These are phyloP conservation scores for Thelaira solivaga DNA, from an alignment of 2,888 invertebrate species.

Conservation along the genomic window DNA sequence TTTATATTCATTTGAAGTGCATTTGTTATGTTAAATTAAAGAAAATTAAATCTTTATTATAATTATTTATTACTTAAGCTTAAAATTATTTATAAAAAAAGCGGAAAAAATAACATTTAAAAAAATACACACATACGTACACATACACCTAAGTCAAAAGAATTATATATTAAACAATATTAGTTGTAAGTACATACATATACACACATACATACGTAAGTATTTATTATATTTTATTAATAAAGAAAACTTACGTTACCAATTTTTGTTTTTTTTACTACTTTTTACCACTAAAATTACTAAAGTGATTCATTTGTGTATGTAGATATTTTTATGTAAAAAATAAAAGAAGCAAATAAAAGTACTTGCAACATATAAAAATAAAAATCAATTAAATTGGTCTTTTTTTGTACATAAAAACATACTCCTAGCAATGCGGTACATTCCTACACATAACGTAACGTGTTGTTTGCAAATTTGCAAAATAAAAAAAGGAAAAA, in stretches of 20 bases:
- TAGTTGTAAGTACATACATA: slow-evolving; percentile 26
- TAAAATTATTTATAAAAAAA: slow-evolving; percentile 5
- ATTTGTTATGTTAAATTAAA: neutral
- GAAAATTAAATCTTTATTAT: neutral
- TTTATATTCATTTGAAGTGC: neutral
- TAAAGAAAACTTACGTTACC: too few species aligned
- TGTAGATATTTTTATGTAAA: too few species aligned
- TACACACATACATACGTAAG: slow-evolving; percentile 49
- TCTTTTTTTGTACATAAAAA: slow-evolving; percentile 7
- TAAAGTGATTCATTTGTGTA: too few species aligned
- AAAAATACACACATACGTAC: too few species aligned
- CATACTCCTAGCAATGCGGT: neutral
- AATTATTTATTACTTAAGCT: neutral
- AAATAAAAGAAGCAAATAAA: slow-evolving; percentile 32
- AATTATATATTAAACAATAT: too few species aligned
- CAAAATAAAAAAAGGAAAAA: too few species aligned
- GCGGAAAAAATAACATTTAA: neutral
- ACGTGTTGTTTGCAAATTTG: too few species aligned
- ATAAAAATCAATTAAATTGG: slow-evolving; percentile 43
- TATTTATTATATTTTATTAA: too few species aligned
- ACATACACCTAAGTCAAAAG: too few species aligned
- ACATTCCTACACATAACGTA: neutral
- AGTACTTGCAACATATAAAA: slow-evolving; percentile 31
- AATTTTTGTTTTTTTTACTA: too few species aligned
- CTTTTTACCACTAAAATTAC: too few species aligned